Evolutionary conservation across 1,140 invertebrate species (phyloP).

Genomic region (Lanistes nyassanus): DNA sequence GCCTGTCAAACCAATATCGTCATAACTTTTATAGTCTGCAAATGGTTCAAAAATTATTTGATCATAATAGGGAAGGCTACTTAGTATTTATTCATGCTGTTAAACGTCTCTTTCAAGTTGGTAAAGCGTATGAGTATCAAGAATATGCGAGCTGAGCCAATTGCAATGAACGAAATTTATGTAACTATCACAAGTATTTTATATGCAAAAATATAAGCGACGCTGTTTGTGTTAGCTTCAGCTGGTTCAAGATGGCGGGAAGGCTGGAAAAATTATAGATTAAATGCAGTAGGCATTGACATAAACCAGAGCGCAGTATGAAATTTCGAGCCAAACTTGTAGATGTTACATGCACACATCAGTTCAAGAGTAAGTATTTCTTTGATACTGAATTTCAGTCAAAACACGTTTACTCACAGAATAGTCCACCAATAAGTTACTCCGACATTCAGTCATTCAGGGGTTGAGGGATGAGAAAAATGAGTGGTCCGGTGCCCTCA

Average conservation of each 20-base stretch:
- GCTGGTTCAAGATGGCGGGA: slow-evolving; percentile 25
- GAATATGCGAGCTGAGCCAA: not conserved
- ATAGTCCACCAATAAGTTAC: too few relatives aligned
- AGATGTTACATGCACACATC: slow-evolving; percentile 64
- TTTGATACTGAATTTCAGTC: not conserved
- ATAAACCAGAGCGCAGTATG: slow-evolving; percentile 38
- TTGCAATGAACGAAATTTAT: not conserved
- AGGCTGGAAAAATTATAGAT: not conserved
- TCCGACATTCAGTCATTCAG: too few relatives aligned
- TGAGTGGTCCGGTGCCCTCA: too few relatives aligned
- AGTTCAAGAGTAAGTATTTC: slow-evolving; percentile 60
- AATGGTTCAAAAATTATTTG: not conserved
- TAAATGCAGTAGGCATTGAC: not conserved
- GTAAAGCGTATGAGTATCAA: too few relatives aligned
- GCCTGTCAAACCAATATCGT: too few relatives aligned
- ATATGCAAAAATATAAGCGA: not conserved
- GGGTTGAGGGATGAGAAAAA: too few relatives aligned
- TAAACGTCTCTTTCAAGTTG: too few relatives aligned
- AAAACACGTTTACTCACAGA: not conserved
- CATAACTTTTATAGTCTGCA: too few relatives aligned
- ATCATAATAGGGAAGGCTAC: slow-evolving; percentile 1
- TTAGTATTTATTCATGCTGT: too few relatives aligned
- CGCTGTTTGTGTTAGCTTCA: too few relatives aligned
- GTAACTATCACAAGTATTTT: not conserved
- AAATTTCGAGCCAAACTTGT: slow-evolving; percentile 64